Evolutionary conservation across 37 sponge, comb jelly and placozoan species (phyloP), one percentile per base, ranked within the genome.

Genomic region (Cliona cf. orientalis): DNA sequence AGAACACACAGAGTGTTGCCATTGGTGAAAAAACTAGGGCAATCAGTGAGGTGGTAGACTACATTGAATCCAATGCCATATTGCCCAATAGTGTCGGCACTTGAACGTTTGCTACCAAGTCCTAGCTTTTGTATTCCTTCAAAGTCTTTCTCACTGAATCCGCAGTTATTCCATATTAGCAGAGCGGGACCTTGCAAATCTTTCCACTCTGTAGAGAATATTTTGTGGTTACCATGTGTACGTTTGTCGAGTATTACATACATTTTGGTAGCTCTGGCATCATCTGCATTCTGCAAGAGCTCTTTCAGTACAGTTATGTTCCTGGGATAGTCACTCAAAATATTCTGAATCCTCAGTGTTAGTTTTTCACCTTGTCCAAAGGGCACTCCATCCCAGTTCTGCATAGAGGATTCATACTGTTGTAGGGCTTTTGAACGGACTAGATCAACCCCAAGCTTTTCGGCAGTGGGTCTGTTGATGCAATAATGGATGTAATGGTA

Each of bases 61-160:
- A 79, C 89, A 91, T 95, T 95, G 70, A 95, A 91, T 41, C 95
- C 95, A 69, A 95, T 87, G 17, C 95, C 95, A 95, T 80, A 95
- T 68, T 84, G 89, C 7, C 95, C 95, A 72, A 88, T 95, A 26
- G 76, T 77, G 21, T 86, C 76, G 28, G 79, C 69, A 69, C 88
- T 86, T 35, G 85, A 89, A 23, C 82, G 56, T 75, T 91, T 95
- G 74, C 82, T 74, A 31, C 92, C 95, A 46, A 80, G 53, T 29
- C 95, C 95, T 1, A 94, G 75, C 33, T 83, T 29, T 29, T 86
- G 82, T 31, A 94, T 94, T 5, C 95, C 95, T 83, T 90, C 57
- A 3, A 94, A 45, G 78, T 94, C 95, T 0, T 80, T 58, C 39
- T 86, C 87, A 53, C 67, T 71, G 69, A 94, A 94, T 6, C 29